These are phyloP conservation scores for Centroberyx gerrardi DNA, from an alignment of 2,797 vertebrate genomes.

Conservation along the genomic window DNA sequence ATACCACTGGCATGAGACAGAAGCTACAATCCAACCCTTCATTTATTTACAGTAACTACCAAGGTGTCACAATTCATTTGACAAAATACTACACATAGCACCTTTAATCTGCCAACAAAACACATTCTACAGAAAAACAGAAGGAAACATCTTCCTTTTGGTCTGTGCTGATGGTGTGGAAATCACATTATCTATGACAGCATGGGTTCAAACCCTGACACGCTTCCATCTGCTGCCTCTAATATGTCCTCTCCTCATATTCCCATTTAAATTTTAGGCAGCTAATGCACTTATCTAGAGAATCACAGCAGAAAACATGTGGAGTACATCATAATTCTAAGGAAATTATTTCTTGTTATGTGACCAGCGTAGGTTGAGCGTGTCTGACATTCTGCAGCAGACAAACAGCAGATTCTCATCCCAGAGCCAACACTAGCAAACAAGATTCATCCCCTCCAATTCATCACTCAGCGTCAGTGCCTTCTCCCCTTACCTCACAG, in stretches of 20 bases:
- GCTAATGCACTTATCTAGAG: background rate
- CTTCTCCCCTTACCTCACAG: constrained; percentile 75
- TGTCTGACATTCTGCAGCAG: constrained; percentile 13
- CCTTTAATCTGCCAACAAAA: background rate
- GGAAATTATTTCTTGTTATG: background rate
- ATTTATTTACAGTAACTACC: no score
- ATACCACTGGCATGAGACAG: no score
- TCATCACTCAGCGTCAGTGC: constrained; percentile 44
- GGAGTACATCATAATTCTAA: no score
- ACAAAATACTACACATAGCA: no score
- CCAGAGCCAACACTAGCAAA: constrained; percentile 9
- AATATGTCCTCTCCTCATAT: background rate
- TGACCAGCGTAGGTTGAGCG: background rate
- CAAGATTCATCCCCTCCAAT: background rate
- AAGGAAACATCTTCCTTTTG: no score
- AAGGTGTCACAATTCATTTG: no score
- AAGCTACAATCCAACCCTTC: no score
- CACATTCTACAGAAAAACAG: background rate
- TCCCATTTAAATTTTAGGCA: background rate
- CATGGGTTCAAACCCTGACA: background rate
- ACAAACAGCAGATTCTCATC: constrained; percentile 20
- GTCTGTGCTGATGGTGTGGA: no score
- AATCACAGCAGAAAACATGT: background rate
- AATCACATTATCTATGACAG: no score
- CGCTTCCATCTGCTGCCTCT: background rate